Conservation (phyloP, 2,888 invertebrate genomes). For the Sinopyrophorus schimmeli region DNA sequence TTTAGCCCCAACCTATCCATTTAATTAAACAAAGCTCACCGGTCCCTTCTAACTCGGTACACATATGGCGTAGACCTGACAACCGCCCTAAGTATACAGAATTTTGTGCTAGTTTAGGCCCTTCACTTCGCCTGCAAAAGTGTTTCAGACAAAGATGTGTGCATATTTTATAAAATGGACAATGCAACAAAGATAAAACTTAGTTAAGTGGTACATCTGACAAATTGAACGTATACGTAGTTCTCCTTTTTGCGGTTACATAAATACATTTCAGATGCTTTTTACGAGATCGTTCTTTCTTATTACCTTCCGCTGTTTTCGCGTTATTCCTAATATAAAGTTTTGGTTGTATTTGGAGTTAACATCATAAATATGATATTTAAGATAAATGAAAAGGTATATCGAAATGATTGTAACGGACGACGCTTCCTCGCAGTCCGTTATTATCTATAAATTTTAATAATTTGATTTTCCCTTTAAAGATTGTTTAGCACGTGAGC, state of each 20-base stretch:
- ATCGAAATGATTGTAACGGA: too few species aligned
- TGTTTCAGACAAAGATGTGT: slow-evolving; percentile 15
- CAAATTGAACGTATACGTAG: not conserved
- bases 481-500: too few species aligned
- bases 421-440: too few species aligned
- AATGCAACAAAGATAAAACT: slow-evolving; percentile 4
- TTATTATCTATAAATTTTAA: too few species aligned
- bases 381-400: too few species aligned
- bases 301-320: not conserved
- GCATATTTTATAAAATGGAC: slow-evolving; percentile 11
- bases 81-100: slow-evolving; percentile 23
- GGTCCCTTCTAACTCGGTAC: slow-evolving; percentile 28
- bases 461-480: too few species aligned
- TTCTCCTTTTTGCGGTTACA: not conserved
- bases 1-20: slow-evolving; percentile 45
- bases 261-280: too few species aligned
- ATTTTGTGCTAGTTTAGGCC: slow-evolving; percentile 20
- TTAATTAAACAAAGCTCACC: slow-evolving; percentile 46
- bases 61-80: slow-evolving; percentile 24
- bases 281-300: not conserved
- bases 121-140: slow-evolving; percentile 7
- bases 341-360: slow-evolving; percentile 2
- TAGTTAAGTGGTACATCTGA: not conserved
- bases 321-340: not conserved
- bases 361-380: too few species aligned